These are phyloP conservation scores for Gymnothorax reevesii DNA, from an alignment of 2,797 vertebrate species.

Conservation along the genomic window DNA sequence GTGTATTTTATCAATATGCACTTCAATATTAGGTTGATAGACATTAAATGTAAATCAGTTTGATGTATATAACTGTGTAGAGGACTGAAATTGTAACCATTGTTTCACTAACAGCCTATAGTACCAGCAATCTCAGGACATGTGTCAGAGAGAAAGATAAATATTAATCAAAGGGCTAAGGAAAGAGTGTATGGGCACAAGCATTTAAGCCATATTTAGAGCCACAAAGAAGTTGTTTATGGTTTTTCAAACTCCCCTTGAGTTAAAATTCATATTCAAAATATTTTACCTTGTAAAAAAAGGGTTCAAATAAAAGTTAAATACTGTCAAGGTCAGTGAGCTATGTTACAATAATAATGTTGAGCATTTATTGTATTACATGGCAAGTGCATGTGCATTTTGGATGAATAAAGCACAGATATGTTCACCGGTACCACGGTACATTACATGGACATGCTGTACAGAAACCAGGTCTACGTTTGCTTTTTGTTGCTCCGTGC, in stretches of 20 bases:
- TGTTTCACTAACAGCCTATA: not conserved
- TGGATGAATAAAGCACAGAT: not conserved
- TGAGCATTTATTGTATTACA: not conserved
- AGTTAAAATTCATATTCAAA: not conserved
- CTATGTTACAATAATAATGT: not conserved
- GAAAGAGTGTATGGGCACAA: not conserved
- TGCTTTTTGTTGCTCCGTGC: too few relatives aligned
- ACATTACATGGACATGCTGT: not conserved
- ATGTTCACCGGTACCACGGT: not conserved
- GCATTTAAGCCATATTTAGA: not conserved
- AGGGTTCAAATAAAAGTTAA: not conserved
- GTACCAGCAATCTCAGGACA: not conserved
- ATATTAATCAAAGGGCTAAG: not conserved
- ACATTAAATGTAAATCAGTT: conserved; percentile 37
- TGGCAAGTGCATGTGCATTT: not conserved
- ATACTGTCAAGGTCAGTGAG: not conserved
- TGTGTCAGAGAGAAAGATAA: not conserved
- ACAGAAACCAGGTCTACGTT: not conserved
- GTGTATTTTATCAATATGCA: conserved; percentile 38
- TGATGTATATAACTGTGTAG: conserved; percentile 38
- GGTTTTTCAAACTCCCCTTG: not conserved
- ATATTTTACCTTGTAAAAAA: too few relatives aligned
- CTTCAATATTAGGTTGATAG: conserved; percentile 17
- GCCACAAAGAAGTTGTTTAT: not conserved
- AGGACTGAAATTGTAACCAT: conserved; percentile 16